These are phyloP conservation scores for Zhengitettix transpicula DNA, from an alignment of 2,888 invertebrate species.

Conservation along the genomic window DNA sequence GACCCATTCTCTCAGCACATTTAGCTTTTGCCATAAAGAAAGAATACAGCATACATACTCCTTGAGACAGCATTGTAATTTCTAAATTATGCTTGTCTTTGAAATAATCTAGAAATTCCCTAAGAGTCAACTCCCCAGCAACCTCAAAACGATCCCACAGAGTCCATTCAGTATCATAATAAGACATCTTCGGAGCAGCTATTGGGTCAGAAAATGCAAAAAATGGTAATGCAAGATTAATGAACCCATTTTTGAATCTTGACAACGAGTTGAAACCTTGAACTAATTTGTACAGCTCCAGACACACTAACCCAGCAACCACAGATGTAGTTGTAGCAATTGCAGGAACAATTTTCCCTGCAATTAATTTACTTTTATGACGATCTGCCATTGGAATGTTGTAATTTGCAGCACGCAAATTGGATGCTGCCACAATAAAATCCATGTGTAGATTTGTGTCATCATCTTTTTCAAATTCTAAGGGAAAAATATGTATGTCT, in stretches of 20 bases:
- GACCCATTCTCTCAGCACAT: constrained; percentile 65
- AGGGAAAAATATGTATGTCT: constrained; percentile 52
- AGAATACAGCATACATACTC: constrained; percentile 95
- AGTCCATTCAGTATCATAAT: constrained; percentile 86
- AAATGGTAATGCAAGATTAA: constrained; percentile 90
- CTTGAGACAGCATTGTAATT: constrained; percentile 97
- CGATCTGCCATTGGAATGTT: constrained; percentile 87
- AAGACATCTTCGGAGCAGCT: constrained; percentile 62
- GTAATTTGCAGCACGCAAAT: constrained; percentile 92
- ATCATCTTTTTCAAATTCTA: constrained; percentile 98
- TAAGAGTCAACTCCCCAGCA: constrained; percentile 64
- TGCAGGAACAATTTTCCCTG: constrained; percentile 97
- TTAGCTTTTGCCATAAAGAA: constrained; percentile 93
- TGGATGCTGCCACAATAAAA: constrained; percentile 95
- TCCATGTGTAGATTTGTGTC: constrained; percentile 97
- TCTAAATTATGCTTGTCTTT: constrained; percentile 75
- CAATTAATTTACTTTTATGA: constrained; percentile 79
- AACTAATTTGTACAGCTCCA: constrained; percentile 79
- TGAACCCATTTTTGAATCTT: constrained; percentile 90
- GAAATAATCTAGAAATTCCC: constrained; percentile 87
- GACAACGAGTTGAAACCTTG: constrained; percentile 51
- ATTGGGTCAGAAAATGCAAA: constrained; percentile 93
- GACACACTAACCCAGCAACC: constrained; percentile 84
- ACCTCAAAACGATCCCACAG: constrained; percentile 97
- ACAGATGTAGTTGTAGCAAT: constrained; percentile 98